phyloP scores from a whole-genome alignment of 2,888 invertebrate genomes.

The Athripsodes cinereus region DNA sequence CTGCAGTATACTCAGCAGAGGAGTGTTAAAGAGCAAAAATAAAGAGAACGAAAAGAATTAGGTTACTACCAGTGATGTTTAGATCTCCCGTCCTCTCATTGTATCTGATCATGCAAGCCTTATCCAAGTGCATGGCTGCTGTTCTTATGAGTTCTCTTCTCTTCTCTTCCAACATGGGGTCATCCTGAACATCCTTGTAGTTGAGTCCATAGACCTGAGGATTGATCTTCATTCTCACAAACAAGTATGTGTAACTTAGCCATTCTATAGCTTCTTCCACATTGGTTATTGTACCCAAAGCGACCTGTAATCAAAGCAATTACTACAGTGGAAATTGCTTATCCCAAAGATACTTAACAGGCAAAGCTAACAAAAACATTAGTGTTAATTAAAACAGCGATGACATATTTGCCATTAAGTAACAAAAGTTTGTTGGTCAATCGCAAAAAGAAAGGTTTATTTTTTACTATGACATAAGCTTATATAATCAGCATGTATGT shows the following conservation, averaged over 20 bases:
- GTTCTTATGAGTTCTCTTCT: constrained; percentile 70
- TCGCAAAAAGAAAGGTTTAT: too few relatives aligned
- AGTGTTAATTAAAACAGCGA: too few relatives aligned
- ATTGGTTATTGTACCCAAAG: constrained; percentile 93
- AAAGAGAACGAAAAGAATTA: too few relatives aligned
- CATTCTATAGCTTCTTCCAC: constrained; percentile 95
- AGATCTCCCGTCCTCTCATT: constrained; percentile 79
- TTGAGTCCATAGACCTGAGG: constrained; percentile 67
- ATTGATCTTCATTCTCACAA: constrained; percentile 89
- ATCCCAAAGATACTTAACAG: background rate
- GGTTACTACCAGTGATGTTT: constrained; percentile 54
- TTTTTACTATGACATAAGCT: too few relatives aligned
- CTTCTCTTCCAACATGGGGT: constrained; percentile 72
- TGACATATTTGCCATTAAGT: too few relatives aligned
- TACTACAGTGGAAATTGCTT: constrained; percentile 14
- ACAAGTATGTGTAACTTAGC: constrained; percentile 96
- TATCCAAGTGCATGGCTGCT: constrained; percentile 82
- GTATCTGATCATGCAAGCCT: constrained; percentile 90
- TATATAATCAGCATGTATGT: too few relatives aligned
- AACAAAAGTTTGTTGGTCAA: too few relatives aligned
- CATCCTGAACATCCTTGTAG: constrained; percentile 61
- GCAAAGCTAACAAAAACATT: background rate
- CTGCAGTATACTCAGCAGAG: too few relatives aligned
- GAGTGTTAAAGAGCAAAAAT: too few relatives aligned
- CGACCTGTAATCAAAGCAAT: constrained; percentile 52